Percentiles rank a stretch among this genome's conserved stretches.
phyloP scores from a whole-genome alignment of 2,888 invertebrate genomes.

The Argyra leucocephala region DNA sequence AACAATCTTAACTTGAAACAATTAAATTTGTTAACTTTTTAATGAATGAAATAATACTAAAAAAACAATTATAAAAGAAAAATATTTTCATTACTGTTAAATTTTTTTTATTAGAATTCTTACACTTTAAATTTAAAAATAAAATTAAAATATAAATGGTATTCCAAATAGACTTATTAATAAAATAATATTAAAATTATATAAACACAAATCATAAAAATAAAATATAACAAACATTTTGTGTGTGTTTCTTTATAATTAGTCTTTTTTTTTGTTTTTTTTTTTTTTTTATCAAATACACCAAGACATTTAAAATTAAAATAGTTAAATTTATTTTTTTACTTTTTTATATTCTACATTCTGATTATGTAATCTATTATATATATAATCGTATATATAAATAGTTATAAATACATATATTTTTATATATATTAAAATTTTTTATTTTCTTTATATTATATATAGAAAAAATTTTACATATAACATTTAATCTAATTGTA shows the following conservation, averaged over 20 bases:
- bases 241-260: neutral
- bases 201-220: neutral
- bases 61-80: too few relatives aligned
- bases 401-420: neutral
- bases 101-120: neutral
- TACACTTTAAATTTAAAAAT: neutral
- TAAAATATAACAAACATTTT: neutral
- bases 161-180: neutral
- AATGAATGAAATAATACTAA: too few relatives aligned
- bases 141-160: neutral
- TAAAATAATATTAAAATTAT: constrained; percentile 2
- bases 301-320: constrained; percentile 6
- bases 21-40: too few relatives aligned
- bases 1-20: too few relatives aligned
- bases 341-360: neutral
- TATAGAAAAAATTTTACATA: constrained; percentile 3
- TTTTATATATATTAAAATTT: neutral
- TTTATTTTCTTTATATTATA: neutral
- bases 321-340: neutral
- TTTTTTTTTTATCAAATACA: neutral
- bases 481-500: constrained; percentile 7
- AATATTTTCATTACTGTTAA: too few relatives aligned
- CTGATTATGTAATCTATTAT: constrained; percentile 6
- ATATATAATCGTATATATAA: neutral
- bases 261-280: neutral